These are phyloP conservation scores for Otocyon megalotis DNA, from an alignment of 2,113 vertebrate genomes.

Conservation along the genomic window DNA sequence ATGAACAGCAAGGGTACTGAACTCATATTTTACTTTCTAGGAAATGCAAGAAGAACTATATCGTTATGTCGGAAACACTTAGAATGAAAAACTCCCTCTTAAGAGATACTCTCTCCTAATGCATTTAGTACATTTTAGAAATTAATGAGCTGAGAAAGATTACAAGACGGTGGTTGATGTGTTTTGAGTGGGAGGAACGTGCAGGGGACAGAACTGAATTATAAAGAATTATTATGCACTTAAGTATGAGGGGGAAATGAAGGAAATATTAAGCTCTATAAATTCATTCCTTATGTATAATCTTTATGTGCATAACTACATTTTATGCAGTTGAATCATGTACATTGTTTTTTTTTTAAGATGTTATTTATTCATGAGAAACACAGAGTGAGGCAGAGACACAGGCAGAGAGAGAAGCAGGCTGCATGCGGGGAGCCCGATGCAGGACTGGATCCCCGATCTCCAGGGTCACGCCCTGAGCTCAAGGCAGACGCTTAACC, in stretches of 20 bases:
- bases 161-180: neutral
- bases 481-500: too few relatives aligned
- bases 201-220: neutral
- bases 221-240: neutral
- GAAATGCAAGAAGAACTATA: neutral
- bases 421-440: too few relatives aligned
- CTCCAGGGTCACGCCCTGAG: too few relatives aligned
- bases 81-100: constrained; percentile 26
- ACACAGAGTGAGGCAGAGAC: too few relatives aligned
- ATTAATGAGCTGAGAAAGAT: neutral
- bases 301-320: neutral
- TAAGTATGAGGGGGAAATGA: neutral
- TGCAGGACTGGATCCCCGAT: too few relatives aligned
- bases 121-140: neutral
- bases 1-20: neutral
- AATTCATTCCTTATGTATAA: neutral
- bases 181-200: neutral
- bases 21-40: neutral
- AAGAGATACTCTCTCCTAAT: neutral
- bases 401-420: too few relatives aligned
- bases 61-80: neutral
- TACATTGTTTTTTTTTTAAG: neutral
- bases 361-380: too few relatives aligned
- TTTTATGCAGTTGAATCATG: neutral
- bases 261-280: neutral